Conservation (phyloP, 2,113 vertebrate species). For the Istiophorus platypterus region DNA sequence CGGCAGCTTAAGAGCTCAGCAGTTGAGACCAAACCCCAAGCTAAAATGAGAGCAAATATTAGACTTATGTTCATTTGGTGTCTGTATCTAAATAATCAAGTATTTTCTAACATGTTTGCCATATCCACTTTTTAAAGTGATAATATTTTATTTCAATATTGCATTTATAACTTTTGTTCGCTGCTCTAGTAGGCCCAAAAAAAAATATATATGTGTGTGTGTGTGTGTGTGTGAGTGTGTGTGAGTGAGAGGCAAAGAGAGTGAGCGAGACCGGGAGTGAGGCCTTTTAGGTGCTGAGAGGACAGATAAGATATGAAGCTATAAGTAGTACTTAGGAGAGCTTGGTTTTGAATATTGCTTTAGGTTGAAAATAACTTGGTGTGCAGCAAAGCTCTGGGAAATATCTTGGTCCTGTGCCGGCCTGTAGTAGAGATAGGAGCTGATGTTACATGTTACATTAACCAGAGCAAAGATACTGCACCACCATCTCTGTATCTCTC, state of each 20-base stretch:
- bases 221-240: too few species aligned
- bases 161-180: too few species aligned
- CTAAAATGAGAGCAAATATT: not conserved
- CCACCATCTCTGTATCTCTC: not conserved
- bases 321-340: constrained; percentile 61
- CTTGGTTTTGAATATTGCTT: constrained; percentile 38
- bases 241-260: not conserved
- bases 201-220: too few species aligned
- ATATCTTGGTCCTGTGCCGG: constrained; percentile 24
- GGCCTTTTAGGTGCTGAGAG: constrained; percentile 53
- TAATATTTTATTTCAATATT: too few species aligned
- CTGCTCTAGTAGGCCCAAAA: not conserved
- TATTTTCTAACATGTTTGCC: too few species aligned
- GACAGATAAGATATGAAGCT: constrained; percentile 75
- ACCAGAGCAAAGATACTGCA: constrained; percentile 7
- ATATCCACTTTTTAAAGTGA: too few species aligned
- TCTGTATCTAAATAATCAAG: not conserved
- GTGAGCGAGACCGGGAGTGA: not conserved
- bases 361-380: constrained; percentile 61
- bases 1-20: not conserved
- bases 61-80: too few species aligned
- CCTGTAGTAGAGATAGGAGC: not conserved
- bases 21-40: not conserved
- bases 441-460: constrained; percentile 26
- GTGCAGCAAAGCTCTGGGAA: constrained; percentile 59